Conservation (phyloP, 2,113 vertebrate species). For the Galbula dea region DNA sequence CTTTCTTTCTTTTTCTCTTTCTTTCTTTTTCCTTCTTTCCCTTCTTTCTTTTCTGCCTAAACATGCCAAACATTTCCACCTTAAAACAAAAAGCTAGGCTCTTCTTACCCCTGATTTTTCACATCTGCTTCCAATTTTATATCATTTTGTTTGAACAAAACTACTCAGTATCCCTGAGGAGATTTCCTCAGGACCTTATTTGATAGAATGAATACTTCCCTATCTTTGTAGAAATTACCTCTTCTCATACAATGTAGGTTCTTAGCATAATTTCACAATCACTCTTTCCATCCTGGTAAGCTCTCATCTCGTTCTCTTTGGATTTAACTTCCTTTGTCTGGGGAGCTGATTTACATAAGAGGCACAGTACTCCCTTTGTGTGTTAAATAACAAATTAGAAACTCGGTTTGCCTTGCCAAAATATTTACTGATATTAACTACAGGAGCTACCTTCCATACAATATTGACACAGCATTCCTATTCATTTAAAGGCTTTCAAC, state of each 20-base stretch:
- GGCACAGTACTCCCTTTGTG: not conserved
- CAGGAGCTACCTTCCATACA: not conserved
- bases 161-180: not conserved
- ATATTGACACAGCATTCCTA: not conserved
- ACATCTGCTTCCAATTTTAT: slow-evolving; percentile 20
- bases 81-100: not conserved
- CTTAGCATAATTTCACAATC: slow-evolving; percentile 34
- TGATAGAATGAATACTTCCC: not conserved
- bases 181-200: slow-evolving; percentile 6
- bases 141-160: slow-evolving; percentile 9
- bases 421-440: not conserved
- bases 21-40: no score
- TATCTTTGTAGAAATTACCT: slow-evolving; percentile 24
- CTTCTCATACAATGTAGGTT: not conserved
- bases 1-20: no score
- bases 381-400: slow-evolving; percentile 27
- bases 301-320: slow-evolving; percentile 9
- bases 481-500: not conserved
- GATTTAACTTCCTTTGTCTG: slow-evolving; percentile 20
- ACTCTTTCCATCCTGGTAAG: slow-evolving; percentile 28
- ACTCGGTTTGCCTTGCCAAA: not conserved
- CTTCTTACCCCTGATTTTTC: not conserved
- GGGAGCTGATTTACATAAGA: slow-evolving; percentile 27
- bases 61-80: not conserved
- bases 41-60: no score